These are phyloP conservation scores for Zelostemma sp. DNA, from an alignment of 1,140 invertebrate species.

Conservation along the genomic window DNA sequence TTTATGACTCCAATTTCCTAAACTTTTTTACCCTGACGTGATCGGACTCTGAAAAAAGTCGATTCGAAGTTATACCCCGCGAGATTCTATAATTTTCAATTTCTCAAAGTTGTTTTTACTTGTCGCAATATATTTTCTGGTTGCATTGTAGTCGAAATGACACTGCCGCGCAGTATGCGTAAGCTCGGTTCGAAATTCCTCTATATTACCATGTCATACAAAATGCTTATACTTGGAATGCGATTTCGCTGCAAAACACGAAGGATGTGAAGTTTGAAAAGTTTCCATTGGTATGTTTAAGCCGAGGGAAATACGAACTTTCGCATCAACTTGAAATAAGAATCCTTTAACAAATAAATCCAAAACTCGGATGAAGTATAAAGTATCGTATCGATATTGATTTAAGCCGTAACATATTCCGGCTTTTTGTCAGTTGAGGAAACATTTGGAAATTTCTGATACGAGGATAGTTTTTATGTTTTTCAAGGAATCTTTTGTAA, in stretches of 20 bases:
- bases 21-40: neutral
- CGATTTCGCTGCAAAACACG: neutral
- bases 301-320: neutral
- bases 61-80: neutral
- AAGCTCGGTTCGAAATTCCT: neutral
- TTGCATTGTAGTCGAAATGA: too few species aligned
- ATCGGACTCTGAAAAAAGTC: neutral
- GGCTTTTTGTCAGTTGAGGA: neutral
- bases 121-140: too few species aligned
- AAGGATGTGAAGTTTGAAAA: neutral
- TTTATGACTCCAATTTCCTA: neutral
- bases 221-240: neutral
- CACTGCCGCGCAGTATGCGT: too few species aligned
- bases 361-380: conserved; percentile 1
- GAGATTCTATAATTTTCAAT: too few species aligned
- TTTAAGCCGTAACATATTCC: neutral
- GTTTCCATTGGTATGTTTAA: neutral
- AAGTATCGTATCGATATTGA: neutral
- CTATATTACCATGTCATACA: neutral
- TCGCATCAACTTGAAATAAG: neutral
- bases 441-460: neutral
- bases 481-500: too few species aligned
- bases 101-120: too few species aligned
- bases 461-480: too few species aligned
- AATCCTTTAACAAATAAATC: conserved; percentile 1